Percentiles rank a stretch among this genome's conserved stretches.
These are phyloP conservation scores for Isichthys henryi DNA, from an alignment of 2,113 vertebrate genomes.

Conservation along the genomic window DNA sequence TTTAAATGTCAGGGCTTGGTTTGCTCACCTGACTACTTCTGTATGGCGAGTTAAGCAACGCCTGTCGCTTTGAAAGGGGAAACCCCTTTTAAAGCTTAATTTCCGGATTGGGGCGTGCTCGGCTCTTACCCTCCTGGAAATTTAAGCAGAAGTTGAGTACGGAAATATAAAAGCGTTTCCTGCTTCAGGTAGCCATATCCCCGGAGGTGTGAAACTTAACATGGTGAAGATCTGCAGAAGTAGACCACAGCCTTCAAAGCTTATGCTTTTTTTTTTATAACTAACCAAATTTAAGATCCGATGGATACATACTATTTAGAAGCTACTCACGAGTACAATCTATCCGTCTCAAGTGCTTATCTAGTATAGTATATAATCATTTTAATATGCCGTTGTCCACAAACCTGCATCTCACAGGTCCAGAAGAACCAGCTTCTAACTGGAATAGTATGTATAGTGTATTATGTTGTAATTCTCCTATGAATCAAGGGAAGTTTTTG, in stretches of 20 bases:
- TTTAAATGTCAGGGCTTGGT: not conserved
- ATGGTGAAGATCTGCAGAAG: not conserved
- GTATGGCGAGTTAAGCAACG: not conserved
- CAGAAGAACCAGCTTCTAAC: not conserved
- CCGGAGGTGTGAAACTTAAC: not conserved
- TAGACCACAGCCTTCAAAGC: not conserved
- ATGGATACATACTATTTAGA: not conserved
- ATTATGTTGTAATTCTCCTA: not conserved
- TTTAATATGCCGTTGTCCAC: too few species aligned
- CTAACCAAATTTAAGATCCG: not conserved
- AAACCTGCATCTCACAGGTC: not conserved
- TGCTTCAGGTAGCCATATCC: not conserved
- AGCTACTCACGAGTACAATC: not conserved
- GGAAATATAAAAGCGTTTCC: not conserved
- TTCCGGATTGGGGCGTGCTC: not conserved
- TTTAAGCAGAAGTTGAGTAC: not conserved
- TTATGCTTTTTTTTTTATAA: not conserved
- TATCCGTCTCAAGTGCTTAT: not conserved
- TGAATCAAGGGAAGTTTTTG: not conserved
- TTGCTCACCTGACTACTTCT: not conserved
- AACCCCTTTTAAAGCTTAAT: not conserved
- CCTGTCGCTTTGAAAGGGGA: not conserved
- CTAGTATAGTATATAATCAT: not conserved
- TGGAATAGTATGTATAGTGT: not conserved
- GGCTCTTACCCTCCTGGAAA: not conserved